Evolutionary conservation across 2,797 vertebrate species (phyloP), one percentile per base, ranked within the genome.

Genomic region (Ibycter americanus): DNA sequence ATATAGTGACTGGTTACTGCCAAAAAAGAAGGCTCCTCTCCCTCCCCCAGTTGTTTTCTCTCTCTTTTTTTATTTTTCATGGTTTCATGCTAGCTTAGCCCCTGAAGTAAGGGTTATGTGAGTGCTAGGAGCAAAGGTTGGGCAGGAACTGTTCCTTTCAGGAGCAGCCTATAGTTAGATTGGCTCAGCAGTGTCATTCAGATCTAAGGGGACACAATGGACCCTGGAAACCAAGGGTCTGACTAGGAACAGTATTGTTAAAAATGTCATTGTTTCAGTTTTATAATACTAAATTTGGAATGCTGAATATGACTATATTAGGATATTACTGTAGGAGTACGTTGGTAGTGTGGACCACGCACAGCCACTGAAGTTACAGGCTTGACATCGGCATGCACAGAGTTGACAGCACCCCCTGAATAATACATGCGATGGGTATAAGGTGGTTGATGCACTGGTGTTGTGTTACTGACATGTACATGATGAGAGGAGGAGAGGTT

Each of bases 21-120:
- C 38, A 81, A 63, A 84, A 82, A 73, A 83, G 4, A 4, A 70
- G 51, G 1, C 9, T 56, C 4, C 4, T 76, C 14, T 91, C 7
- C 10, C 0, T 3, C 15, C 8, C 9, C 2, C 1, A 25, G 11
- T 36, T 74, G 10, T 85, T 55, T 87, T 80, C 1, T 38, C 3
- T 29, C 3, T 61, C 38, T 51, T 40, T 42, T 52, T 86, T 80
- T n/a, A 19, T 77, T 77, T 92, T 47, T 93, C 23, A 21, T 20
- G 21, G 78, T 85, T 80, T 73, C 18, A 21, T 93, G 29, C 4
- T 17, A 54, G 4, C 19, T 49, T 79, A 85, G 14, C 27, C 38
- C 11, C 27, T 82, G 46, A 74, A 66, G 8, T 9, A 47, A 15
- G 27, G 15, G 3, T 81, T 84, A 14, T 27, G 15, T 34, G 51